Evolutionary conservation across 2,113 vertebrate genomes (phyloP), one percentile per base, ranked within the genome.

Genomic region (Esox niger): DNA sequence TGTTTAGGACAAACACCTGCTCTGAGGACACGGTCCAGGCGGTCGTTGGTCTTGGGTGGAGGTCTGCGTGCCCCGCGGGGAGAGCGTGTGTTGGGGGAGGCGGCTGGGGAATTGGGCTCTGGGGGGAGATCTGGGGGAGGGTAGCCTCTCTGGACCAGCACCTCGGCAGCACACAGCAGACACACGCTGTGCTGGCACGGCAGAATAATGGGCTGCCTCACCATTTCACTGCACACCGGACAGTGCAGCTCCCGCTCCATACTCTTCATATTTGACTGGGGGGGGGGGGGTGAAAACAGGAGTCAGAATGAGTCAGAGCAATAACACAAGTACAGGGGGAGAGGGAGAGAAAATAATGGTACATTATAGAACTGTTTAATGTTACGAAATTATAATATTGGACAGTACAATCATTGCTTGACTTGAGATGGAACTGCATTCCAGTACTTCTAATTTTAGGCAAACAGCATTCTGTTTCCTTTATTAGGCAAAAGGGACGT

Each of bases 241-340:
- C 97, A 98, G 30, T 92, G 91, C 77, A 98, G 91, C 80, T 98
- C 96, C 59, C 91, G 89, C 78, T 96, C 96, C 94, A 98, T 96
- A 67, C 94, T 98, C 92, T 96, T 97, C 94, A 98, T 97, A 85
- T 94, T 95, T n/a, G 94, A 95, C 96, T 98, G 85, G 68, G 17
- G 33, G 15, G n/a, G 49, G 11, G 20, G 46, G 13, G 15, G 47
- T 52, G 47, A 52, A 52, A 52, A 52, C 35, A 17, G 35, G 13
- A 43, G 35, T 43, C 11, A 29, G 30, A 29, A 6, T 6, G 25
- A 23, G 47, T 8, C 47, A 52, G 47, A 52, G 4, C 17, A 52
- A 52, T 52, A 52, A 52, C n/a, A n/a, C 21, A 49, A 52, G 2
- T 52, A 52, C 43, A 64, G 31, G 20, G 26, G 8, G 35, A 57